Base-by-base conservation (phyloP, 2,113 vertebrate genomes). In the Hypanus sabinus region DNA sequence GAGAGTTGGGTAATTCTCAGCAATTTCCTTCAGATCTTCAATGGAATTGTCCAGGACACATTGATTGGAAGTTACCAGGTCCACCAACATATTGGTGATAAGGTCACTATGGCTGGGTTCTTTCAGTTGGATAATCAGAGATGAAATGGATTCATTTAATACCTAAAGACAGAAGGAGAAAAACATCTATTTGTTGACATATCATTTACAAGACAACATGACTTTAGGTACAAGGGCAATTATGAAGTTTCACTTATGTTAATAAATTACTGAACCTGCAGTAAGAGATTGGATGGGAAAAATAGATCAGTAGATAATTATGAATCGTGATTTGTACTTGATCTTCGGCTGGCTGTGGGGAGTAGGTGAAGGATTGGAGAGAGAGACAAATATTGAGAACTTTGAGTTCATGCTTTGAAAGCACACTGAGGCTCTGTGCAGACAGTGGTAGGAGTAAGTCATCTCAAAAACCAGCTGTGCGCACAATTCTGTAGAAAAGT, bases 41-140 rank as follows among this genome's bases (percentile, higher is more conserved):
- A 99, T 97, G 94, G 97, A 98, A 93, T 95, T 65, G 62, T 95
- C 95, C 94, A 99, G 90, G 0, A 98, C 97, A 92, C 95, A 94
- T 3, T 98, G 98, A 71, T 98, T 97, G 0, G 97, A 97, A 95
- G 96, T 95, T 62, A 98, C 97, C 94, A 99, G 96, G 70, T 98
- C 97, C 95, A 95, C 94, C 0, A 99, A 96, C 65, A 97, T 96
- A 36, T 95, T 97, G 6, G 98, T 95, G 3, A 98, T 95, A 94
- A 97, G 38, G 57, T 99, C 98, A 0, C 95, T 97, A 14, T 98
- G 95, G 73, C 95, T 95, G 0, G 96, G 96, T 94, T 98, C 97
- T 88, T 95, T 95, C 94, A 99, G 95, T 94, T 97, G 96, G 70
- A 93, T 94, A 5, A 98, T 95, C 7, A 99, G 94, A 36, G 95